Evolutionary conservation across 2,113 vertebrate species (phyloP), one percentile per base, ranked within the genome.

Genomic region (Xenopus laevis): DNA sequence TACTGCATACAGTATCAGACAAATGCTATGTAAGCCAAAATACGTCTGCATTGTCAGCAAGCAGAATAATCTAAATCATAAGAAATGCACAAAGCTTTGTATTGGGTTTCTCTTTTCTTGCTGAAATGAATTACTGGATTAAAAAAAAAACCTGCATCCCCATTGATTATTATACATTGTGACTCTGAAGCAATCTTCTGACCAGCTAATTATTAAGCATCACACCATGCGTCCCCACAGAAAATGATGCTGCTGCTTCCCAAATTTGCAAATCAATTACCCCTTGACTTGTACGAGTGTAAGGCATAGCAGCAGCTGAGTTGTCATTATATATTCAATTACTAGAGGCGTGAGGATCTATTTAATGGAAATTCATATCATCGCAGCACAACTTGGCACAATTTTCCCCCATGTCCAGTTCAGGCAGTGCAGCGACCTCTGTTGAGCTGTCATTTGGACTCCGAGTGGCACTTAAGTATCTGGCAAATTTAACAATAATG

Each of bases 181-280:
- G 60, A 55, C 65, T 65, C 13, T 12, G 57, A 20, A 60, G 47
- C 30, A 33, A 27, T 60, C 27, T 70, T 15, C 74, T 70, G 60
- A 70, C 60, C 74, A 70, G 67, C 74, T 77, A 70, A 77, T 77
- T 77, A 77, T 60, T 64, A 58, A 64, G 59, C 59, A 59, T 64
- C 59, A 69, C 46, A 45, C 45, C 20, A 63, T 76, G 58, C 46
- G 52, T 75, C 57, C 45, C 72, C 44, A 55, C 33, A 70, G 47
- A 70, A 69, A 77, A 77, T 64, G 13, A 70, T 46, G 67, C 60
- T 64, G 27, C 47, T 13, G 30, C 67, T 77, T 55, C 68, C 74
- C 50, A 70, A 69, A 77, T 77, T 57, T 70, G 47, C 69, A 77
- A 77, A 77, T 77, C 74, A 77, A 77, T 77, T 77, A 77, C 58